Conservation (phyloP, 2,888 invertebrate species). For the Drosophila pseudotalamancana region DNA sequence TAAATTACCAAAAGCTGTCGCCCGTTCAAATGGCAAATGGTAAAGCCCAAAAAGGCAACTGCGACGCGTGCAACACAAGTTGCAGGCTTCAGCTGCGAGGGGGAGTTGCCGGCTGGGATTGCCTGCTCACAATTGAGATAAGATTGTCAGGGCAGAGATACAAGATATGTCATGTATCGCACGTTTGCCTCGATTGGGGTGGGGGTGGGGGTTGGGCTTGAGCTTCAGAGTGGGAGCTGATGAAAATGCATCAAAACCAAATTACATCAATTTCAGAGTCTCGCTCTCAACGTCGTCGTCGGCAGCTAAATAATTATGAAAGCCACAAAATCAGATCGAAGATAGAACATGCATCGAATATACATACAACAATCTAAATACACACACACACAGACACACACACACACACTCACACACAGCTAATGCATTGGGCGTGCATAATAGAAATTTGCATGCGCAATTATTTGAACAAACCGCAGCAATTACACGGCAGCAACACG, state of each 20-base stretch:
- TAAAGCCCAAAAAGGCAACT: constrained; percentile 47
- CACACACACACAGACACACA: neutral
- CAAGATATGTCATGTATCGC: constrained; percentile 83
- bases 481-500: constrained; percentile 69
- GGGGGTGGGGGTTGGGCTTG: neutral
- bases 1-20: constrained; percentile 76
- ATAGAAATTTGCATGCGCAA: constrained; percentile 80
- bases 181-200: constrained; percentile 40
- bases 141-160: constrained; percentile 74
- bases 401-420: constrained; percentile 2
- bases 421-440: constrained; percentile 47
- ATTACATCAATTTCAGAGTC: constrained; percentile 81
- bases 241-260: constrained; percentile 72
- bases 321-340: constrained; percentile 63
- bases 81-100: constrained; percentile 27
- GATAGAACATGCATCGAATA: constrained; percentile 72
- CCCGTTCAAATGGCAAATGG: constrained; percentile 60
- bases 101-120: constrained; percentile 55
- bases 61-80: constrained; percentile 55
- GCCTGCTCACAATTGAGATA: constrained; percentile 83
- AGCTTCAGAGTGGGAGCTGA: constrained; percentile 14
- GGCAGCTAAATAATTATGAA: constrained; percentile 71
- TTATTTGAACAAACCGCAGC: constrained; percentile 79
- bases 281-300: constrained; percentile 38
- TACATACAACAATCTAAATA: constrained; percentile 11